Conservation (phyloP, 2,888 invertebrate species). For the Acronicta aceris region DNA sequence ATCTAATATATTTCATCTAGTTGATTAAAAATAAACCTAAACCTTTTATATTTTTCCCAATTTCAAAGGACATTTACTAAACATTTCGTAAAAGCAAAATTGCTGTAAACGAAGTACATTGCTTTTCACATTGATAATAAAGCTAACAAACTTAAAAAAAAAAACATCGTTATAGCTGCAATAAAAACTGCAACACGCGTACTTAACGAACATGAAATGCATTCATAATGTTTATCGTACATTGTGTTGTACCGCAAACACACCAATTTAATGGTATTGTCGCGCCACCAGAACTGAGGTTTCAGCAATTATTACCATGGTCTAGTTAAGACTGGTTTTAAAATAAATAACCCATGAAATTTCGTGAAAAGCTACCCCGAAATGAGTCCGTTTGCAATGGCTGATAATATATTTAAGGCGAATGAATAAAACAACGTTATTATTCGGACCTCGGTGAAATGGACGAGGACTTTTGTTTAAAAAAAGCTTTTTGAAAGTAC, state of each 20-base stretch:
- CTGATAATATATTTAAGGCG: slow-evolving; percentile 50
- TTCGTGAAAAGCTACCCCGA: slow-evolving; percentile 9
- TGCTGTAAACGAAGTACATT: background rate
- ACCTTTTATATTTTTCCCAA: no score
- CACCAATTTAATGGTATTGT: slow-evolving; percentile 26
- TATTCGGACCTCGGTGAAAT: slow-evolving; percentile 40
- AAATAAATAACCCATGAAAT: slow-evolving; percentile 45
- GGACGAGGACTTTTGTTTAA: slow-evolving; percentile 30
- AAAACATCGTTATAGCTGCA: slow-evolving; percentile 18
- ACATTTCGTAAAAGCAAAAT: slow-evolving; percentile 8
- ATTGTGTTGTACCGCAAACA: slow-evolving; percentile 29
- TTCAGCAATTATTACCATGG: slow-evolving; percentile 27
- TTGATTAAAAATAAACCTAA: no score
- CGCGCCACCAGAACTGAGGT: slow-evolving; percentile 22
- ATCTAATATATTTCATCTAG: no score
- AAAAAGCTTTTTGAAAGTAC: slow-evolving; percentile 22
- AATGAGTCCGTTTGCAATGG: slow-evolving; percentile 40
- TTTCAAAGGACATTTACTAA: no score
- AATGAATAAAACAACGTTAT: slow-evolving; percentile 47
- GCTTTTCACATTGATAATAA: slow-evolving; percentile 26
- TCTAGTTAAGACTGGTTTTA: slow-evolving; percentile 28
- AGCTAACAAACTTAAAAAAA: slow-evolving; percentile 24
- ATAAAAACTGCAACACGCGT: slow-evolving; percentile 35
- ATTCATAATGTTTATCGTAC: slow-evolving; percentile 24
- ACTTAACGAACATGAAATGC: slow-evolving; percentile 36